A percentile compares a stretch with the other conserved stretches of the same genome.
These are phyloP conservation scores for Babyrousa celebensis DNA, from an alignment of 2,797 vertebrate genomes.

Conservation along the genomic window DNA sequence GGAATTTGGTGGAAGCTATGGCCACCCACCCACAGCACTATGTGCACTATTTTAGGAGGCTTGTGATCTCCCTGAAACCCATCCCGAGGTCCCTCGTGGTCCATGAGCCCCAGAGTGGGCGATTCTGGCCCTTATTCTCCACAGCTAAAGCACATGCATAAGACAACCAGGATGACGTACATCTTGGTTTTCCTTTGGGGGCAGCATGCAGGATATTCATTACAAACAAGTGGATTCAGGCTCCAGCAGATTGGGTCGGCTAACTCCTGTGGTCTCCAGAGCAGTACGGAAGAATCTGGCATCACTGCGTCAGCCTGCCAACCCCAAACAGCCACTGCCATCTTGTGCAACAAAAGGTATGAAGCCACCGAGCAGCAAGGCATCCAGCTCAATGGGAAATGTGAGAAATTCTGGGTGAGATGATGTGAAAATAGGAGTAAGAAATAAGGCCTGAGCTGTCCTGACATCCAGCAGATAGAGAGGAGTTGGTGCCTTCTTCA, in stretches of 20 bases:
- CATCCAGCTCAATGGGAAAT: not conserved
- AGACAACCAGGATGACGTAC: not conserved
- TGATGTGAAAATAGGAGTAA: not conserved
- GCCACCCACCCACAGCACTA: accelerated
- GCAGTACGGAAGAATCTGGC: too few relatives aligned
- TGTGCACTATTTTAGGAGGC: not conserved
- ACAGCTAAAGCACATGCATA: not conserved
- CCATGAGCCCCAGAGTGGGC: too few relatives aligned
- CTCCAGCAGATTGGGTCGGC: too few relatives aligned
- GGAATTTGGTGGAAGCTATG: not conserved
- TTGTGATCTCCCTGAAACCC: not conserved
- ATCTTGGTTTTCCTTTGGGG: not conserved
- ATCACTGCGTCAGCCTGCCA: too few relatives aligned
- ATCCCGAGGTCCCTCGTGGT: not conserved
- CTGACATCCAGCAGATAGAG: not conserved
- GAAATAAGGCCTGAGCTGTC: not conserved
- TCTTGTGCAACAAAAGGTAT: accelerated
- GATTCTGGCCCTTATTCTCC: not conserved
- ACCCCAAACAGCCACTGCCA: too few relatives aligned
- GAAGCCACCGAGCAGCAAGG: too few relatives aligned
- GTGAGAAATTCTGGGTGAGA: not conserved
- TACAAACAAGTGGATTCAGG: not conserved
- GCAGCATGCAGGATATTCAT: not conserved
- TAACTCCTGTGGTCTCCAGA: not conserved
- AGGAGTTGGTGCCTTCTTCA: not conserved